Conservation (phyloP, 2,888 invertebrate genomes). For the Lochmaea crataegi region DNA sequence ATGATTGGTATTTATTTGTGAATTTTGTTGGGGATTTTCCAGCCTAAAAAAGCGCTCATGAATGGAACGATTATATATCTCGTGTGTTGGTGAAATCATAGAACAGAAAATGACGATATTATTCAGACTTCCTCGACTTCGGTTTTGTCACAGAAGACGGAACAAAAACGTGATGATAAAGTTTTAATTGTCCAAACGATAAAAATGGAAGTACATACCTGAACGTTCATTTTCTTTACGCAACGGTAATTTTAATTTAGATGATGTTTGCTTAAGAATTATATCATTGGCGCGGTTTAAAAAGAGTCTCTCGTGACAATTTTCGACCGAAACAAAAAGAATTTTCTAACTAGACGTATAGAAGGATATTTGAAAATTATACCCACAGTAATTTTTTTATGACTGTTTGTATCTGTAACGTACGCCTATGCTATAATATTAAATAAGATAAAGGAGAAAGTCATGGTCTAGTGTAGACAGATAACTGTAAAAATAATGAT, state of each 20-base stretch:
- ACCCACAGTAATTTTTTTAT: too few relatives aligned
- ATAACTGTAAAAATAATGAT: slow-evolving; percentile 43
- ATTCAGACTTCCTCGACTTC: slow-evolving; percentile 29
- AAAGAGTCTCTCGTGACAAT: neutral
- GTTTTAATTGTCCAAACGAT: slow-evolving; percentile 44
- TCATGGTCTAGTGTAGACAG: slow-evolving; percentile 45
- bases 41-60: neutral
- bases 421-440: slow-evolving; percentile 18
- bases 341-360: neutral
- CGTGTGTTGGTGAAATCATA: slow-evolving; percentile 22
- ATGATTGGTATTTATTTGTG: too few relatives aligned
- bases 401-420: neutral
- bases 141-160: slow-evolving; percentile 33
- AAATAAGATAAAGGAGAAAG: slow-evolving; percentile 45
- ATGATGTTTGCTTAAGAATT: slow-evolving; percentile 43
- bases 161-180: slow-evolving; percentile 48
- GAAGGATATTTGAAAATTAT: too few relatives aligned
- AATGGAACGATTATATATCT: slow-evolving; percentile 2
- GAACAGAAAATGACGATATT: slow-evolving; percentile 32
- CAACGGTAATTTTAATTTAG: slow-evolving; percentile 44
- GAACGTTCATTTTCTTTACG: slow-evolving; percentile 42
- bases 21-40: neutral
- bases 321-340: neutral
- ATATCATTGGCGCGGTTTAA: slow-evolving; percentile 16
- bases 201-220: slow-evolving; percentile 44